Evolutionary conservation across 2,797 vertebrate genomes (phyloP).

Genomic region (Natrix natrix): DNA sequence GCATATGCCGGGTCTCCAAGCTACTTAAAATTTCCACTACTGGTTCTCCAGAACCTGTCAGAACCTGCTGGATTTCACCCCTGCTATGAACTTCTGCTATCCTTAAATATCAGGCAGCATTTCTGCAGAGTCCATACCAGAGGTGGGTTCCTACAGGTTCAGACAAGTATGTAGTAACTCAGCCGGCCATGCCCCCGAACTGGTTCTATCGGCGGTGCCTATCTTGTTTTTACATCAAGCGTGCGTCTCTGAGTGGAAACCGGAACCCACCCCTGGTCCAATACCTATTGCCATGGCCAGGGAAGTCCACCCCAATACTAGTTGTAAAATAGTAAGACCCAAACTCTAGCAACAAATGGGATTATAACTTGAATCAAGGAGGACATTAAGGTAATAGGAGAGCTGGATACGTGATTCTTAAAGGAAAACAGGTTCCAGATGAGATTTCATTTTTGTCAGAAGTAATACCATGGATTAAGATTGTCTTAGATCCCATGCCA

Average conservation of each 20-base stretch:
- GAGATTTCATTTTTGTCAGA: neutral
- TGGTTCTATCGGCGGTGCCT: too few species aligned
- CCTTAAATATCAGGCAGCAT: neutral
- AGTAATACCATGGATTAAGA: neutral
- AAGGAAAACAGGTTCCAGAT: neutral
- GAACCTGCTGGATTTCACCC: too few species aligned
- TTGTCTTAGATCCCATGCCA: neutral
- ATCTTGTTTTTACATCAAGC: too few species aligned
- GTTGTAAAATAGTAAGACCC: neutral
- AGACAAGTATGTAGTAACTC: too few species aligned
- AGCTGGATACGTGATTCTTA: neutral
- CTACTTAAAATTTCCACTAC: too few species aligned
- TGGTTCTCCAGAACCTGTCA: too few species aligned
- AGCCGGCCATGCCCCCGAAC: too few species aligned
- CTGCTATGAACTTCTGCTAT: neutral
- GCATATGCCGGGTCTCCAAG: too few species aligned
- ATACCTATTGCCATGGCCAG: neutral
- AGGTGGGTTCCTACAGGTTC: too few species aligned
- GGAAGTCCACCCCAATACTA: neutral
- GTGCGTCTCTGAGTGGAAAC: too few species aligned
- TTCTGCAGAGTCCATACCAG: neutral
- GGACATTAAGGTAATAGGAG: neutral
- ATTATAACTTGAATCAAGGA: neutral
- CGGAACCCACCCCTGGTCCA: neutral
- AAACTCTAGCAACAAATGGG: neutral